Base-by-base conservation (phyloP, 2,797 vertebrate species). In the Silurus lanzhouensis region DNA sequence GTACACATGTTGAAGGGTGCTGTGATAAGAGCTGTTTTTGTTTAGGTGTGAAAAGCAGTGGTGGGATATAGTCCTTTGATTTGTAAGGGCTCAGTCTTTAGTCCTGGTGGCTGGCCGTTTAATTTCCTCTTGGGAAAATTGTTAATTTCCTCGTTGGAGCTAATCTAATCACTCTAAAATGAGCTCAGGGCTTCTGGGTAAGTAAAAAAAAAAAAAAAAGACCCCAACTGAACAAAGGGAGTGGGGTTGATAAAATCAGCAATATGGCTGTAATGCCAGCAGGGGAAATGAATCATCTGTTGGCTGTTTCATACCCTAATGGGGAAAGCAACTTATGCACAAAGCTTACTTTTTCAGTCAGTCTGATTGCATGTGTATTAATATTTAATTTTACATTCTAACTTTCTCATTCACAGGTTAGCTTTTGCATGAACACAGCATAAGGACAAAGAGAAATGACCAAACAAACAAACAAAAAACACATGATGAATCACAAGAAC, bases 41-140 rank as follows among this genome's bases (percentile, higher is more conserved):
- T 85, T 82, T 67, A 44, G 27, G 84, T 85, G 84, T 48, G 48
- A 79, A 82, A 83, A 83, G 67, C 67, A 71, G 6, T 6, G 5
- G 31, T 27, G 46, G 20, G 52, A 22, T 46, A 68, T 84, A 46
- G 48, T 31, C 70, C 74, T 66, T 76, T 72, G 52, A 83, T 85
- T 87, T 57, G 77, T 27, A 81, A 75, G 46, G 63, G 86, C 87
- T 71, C 86, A 82, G 57, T 84, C 52, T 38, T 85, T 81, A 66
- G 79, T 77, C 58, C 63, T 85, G 67, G 55, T 70, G 85, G 90
- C 85, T 91, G 83, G 57, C 85, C 66, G 85, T 90, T 86, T 85
- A 84, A 93, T 94, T 90, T 94, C 92, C 91, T 91, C 87, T 84
- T 79, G 85, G 86, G 83, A 90, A 87, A 90, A 91, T 86, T 85